phyloP scores from a whole-genome alignment of 2,888 invertebrate genomes.

The Sinotaia quadrata region DNA sequence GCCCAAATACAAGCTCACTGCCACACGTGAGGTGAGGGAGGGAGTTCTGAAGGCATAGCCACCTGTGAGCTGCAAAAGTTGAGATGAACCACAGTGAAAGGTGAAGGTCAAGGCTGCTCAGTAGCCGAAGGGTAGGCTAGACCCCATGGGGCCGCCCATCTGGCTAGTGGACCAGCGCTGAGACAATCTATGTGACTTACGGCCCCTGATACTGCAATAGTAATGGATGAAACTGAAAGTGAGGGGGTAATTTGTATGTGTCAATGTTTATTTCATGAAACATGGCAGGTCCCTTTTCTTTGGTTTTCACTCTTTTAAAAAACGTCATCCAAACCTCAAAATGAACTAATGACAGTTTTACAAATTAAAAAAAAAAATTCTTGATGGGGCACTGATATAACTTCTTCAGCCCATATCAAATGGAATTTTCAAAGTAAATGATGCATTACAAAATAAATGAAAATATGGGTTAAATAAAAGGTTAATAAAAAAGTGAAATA shows the following conservation, averaged over 20 bases:
- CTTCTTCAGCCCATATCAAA: too few relatives aligned
- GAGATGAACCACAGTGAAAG: not conserved
- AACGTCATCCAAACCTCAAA: not conserved
- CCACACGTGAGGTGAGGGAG: slow-evolving; percentile 99
- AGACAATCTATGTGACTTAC: slow-evolving; percentile 34
- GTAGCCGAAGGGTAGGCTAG: slow-evolving; percentile 34
- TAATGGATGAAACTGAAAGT: slow-evolving; percentile 2
- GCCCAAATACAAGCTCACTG: too few relatives aligned
- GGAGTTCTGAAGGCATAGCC: slow-evolving; percentile 97
- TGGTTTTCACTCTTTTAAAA: not conserved
- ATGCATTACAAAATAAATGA: too few relatives aligned
- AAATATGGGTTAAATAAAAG: too few relatives aligned
- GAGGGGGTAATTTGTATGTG: too few relatives aligned
- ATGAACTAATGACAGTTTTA: not conserved
- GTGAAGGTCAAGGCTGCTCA: slow-evolving; percentile 22
- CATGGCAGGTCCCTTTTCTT: not conserved
- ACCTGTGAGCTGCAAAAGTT: slow-evolving; percentile 73
- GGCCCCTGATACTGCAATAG: slow-evolving; percentile 37
- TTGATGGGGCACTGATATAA: too few relatives aligned
- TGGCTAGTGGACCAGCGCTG: slow-evolving; percentile 26
- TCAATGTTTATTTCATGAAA: too few relatives aligned
- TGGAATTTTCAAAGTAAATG: too few relatives aligned
- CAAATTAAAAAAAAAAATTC: too few relatives aligned
- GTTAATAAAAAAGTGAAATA: too few relatives aligned
- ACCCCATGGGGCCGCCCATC: slow-evolving; percentile 29